These are phyloP conservation scores for Mycetomoellerius zeteki DNA, from an alignment of 1,140 invertebrate species.

Conservation along the genomic window DNA sequence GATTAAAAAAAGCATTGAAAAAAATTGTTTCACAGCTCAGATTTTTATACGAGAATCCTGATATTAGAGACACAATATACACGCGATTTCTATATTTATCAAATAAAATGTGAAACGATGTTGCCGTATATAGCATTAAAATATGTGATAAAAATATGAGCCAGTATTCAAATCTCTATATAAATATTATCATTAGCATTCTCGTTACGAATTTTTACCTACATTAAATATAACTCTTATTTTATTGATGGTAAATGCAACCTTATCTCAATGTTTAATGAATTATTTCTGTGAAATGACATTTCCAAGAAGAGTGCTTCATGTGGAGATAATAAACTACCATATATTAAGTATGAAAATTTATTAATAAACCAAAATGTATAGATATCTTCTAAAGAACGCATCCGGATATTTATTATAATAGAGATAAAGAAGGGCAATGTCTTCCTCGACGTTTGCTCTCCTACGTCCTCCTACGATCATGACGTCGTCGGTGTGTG, in stretches of 20 bases:
- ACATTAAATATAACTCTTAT: neutral
- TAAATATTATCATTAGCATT: conserved; percentile 1
- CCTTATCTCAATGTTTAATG: neutral
- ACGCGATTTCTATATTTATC: neutral
- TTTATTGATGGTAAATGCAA: neutral
- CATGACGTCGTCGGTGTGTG: conserved; percentile 19
- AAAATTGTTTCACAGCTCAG: neutral
- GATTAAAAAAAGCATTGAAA: neutral
- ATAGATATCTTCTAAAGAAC: neutral
- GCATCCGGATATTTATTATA: neutral
- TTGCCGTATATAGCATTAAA: neutral
- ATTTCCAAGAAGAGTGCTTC: neutral
- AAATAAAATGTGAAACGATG: neutral
- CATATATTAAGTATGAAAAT: conserved; percentile 4
- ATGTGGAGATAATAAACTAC: neutral
- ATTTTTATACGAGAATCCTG: neutral
- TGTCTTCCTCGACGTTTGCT: neutral
- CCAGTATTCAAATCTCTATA: neutral
- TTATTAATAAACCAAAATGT: neutral
- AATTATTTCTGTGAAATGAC: neutral
- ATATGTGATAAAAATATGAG: neutral
- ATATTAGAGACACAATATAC: neutral
- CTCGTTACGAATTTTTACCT: neutral
- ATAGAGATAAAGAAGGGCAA: neutral
- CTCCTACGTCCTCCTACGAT: conserved; percentile 1